These are phyloP conservation scores for Nycteola revayana DNA, from an alignment of 2,888 invertebrate species.

Conservation along the genomic window DNA sequence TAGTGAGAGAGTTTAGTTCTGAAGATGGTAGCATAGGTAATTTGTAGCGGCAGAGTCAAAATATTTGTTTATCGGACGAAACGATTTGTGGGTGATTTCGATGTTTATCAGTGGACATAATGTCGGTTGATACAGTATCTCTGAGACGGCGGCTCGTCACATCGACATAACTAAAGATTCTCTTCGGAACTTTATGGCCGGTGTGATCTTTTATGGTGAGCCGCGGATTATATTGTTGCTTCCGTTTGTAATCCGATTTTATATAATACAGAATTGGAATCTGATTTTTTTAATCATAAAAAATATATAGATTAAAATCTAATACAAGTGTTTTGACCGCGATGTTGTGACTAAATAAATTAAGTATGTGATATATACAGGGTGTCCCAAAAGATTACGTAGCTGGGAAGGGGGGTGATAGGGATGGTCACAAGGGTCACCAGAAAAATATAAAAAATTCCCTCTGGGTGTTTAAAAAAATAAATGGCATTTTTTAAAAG, in stretches of 20 bases:
- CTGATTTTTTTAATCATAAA: too few relatives aligned
- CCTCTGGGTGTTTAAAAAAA: too few relatives aligned
- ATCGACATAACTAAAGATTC: conserved; percentile 35
- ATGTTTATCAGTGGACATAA: conserved; percentile 61
- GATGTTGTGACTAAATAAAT: too few relatives aligned
- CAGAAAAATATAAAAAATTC: too few relatives aligned
- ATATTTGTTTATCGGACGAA: conserved; percentile 62
- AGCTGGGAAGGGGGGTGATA: too few relatives aligned
- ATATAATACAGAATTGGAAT: too few relatives aligned
- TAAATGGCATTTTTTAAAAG: too few relatives aligned
- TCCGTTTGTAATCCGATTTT: background rate
- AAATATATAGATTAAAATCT: too few relatives aligned
- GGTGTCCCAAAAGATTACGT: too few relatives aligned
- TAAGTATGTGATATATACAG: too few relatives aligned
- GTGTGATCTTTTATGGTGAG: conserved; percentile 17
- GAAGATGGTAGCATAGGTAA: conserved; percentile 58
- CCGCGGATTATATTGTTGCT: conserved; percentile 9
- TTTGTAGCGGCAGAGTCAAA: conserved; percentile 67
- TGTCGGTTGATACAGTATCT: conserved; percentile 58
- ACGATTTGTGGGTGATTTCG: conserved; percentile 34
- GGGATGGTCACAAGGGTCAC: too few relatives aligned
- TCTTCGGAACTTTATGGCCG: conserved; percentile 25
- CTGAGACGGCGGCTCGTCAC: conserved; percentile 37
- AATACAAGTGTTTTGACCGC: too few relatives aligned
- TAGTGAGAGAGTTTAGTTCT: conserved; percentile 18